Evolutionary conservation across 1,140 invertebrate genomes (phyloP).

Genomic region (Caenorhabditis briggsae): DNA sequence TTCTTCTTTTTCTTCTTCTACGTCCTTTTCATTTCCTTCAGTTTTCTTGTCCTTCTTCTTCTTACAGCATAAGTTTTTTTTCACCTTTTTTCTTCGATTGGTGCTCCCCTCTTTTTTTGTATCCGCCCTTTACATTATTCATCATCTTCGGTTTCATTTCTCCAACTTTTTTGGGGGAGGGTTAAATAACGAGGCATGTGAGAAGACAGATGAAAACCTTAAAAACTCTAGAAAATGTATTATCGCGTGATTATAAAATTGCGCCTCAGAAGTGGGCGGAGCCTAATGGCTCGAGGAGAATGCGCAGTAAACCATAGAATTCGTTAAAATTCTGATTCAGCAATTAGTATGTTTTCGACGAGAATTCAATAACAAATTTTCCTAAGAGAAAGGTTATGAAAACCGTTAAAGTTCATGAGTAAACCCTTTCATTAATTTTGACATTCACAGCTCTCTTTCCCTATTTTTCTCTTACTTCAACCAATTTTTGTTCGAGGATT

Average conservation of each 20-base stretch:
- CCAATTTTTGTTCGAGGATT: no score
- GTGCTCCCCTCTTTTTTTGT: constrained; percentile 12
- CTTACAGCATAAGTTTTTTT: constrained; percentile 7
- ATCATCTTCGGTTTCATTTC: constrained; percentile 36
- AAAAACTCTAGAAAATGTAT: background rate
- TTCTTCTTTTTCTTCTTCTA: constrained; percentile 24
- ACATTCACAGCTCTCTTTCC: no score
- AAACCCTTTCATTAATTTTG: no score
- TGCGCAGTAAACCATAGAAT: no score
- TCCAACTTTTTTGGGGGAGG: background rate
- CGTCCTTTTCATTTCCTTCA: constrained; percentile 18
- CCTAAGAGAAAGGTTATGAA: no score
- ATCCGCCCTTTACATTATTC: constrained; percentile 43
- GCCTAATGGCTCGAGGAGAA: background rate
- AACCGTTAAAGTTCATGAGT: no score
- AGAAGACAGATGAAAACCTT: background rate
- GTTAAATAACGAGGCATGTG: background rate
- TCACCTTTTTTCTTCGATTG: constrained; percentile 4
- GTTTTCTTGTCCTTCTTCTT: background rate
- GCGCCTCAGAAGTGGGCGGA: background rate
- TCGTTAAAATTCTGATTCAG: no score
- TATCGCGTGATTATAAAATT: background rate
- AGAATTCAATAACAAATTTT: no score
- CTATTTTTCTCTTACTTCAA: no score
- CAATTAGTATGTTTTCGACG: no score